phyloP scores from a whole-genome alignment of 2,113 vertebrate species.

The Actenoides hombroni region DNA sequence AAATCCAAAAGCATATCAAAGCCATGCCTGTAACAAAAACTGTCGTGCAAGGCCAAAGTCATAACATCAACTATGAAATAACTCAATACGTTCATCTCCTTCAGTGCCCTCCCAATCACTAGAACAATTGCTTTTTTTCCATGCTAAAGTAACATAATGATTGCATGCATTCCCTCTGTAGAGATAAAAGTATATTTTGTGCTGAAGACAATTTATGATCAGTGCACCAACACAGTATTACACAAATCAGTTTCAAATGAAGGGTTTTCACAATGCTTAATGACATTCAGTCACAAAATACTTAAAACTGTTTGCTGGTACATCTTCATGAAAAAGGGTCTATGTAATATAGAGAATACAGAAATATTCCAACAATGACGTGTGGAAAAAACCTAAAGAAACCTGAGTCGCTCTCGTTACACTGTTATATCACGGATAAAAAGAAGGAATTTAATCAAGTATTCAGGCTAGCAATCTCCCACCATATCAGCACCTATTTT shows the following conservation, averaged over 20 bases:
- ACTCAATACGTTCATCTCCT: background rate
- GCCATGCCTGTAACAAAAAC: background rate
- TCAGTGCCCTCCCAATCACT: background rate
- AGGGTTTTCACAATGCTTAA: background rate
- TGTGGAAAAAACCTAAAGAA: background rate
- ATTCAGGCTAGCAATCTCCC: background rate
- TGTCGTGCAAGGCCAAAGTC: background rate
- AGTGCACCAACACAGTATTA: background rate
- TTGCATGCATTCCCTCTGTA: background rate
- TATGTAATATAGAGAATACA: background rate
- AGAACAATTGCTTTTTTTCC: background rate
- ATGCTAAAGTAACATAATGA: rapidly evolving
- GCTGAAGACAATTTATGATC: background rate
- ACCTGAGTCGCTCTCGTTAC: background rate
- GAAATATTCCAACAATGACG: background rate
- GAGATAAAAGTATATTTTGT: background rate
- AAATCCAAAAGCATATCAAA: background rate
- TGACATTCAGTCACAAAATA: background rate
- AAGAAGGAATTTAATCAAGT: background rate
- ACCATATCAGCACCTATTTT: slow-evolving; percentile 8
- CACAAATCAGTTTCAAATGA: background rate
- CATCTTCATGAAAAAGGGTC: background rate
- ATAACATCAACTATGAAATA: background rate
- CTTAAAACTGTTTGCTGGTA: background rate
- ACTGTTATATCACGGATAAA: background rate